Evolutionary conservation across 2,797 vertebrate species (phyloP).

Genomic region (Vespertilio murinus): DNA sequence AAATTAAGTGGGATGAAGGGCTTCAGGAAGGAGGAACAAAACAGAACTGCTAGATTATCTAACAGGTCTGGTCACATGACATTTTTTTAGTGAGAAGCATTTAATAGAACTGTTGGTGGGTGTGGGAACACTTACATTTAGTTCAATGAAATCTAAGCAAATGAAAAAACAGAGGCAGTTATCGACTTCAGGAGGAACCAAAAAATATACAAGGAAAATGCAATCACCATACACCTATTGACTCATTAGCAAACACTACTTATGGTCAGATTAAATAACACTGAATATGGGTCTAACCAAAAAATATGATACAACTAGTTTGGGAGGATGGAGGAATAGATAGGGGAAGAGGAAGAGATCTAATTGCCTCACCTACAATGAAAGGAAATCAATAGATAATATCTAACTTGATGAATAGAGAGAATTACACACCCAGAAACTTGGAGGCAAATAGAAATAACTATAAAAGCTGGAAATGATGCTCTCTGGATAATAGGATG

Average conservation of each 20-base stretch:
- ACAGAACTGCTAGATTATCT: not conserved
- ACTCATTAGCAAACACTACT: not conserved
- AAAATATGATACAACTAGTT: not conserved
- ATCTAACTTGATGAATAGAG: not conserved
- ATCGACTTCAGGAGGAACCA: not conserved
- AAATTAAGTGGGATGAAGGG: not conserved
- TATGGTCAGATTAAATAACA: constrained; percentile 10
- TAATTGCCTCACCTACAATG: not conserved
- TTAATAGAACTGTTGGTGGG: not conserved
- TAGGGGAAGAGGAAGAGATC: not conserved
- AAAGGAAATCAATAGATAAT: not conserved
- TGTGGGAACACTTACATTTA: not conserved
- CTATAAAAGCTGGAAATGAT: not conserved
- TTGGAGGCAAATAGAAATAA: constrained; percentile 4
- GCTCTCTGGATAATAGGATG: not conserved
- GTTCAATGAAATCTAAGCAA: constrained; percentile 21
- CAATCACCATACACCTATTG: not conserved
- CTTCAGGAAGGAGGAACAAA: not conserved
- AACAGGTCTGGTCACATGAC: not conserved
- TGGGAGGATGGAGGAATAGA: not conserved
- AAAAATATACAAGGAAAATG: not conserved
- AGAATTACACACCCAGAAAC: constrained; percentile 28
- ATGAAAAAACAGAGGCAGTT: not conserved
- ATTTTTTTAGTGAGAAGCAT: not conserved
- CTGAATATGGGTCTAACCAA: constrained; percentile 3